Conservation (phyloP, 2,888 invertebrate species). For the Dione vanillae region DNA sequence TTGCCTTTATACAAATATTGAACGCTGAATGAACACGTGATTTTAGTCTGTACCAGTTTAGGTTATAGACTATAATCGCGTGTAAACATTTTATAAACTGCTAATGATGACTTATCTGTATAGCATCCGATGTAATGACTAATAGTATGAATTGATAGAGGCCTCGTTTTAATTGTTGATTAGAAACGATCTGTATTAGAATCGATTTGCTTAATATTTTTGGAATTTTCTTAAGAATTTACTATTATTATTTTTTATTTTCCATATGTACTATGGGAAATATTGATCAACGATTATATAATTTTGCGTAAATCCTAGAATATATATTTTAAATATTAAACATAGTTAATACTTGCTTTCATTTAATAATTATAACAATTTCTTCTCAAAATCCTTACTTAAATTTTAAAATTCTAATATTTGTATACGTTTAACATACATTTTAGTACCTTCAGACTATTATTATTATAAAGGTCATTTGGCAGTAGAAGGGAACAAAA, state of each 20-base stretch:
- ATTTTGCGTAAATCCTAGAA: too few relatives aligned
- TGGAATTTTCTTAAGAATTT: neutral
- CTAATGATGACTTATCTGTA: slow-evolving; percentile 44
- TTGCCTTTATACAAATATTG: slow-evolving; percentile 21
- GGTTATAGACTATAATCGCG: slow-evolving; percentile 38
- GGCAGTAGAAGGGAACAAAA: too few relatives aligned
- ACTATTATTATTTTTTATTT: neutral
- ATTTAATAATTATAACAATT: too few relatives aligned
- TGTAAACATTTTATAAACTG: slow-evolving; percentile 37
- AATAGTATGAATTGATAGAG: slow-evolving; percentile 29
- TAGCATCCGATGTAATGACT: slow-evolving; percentile 41
- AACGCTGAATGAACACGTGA: slow-evolving; percentile 31
- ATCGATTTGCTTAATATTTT: neutral
- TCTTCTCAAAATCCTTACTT: too few relatives aligned
- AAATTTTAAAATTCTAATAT: too few relatives aligned
- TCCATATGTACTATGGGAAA: neutral
- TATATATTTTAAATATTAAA: too few relatives aligned
- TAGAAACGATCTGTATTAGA: neutral
- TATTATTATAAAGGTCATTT: too few relatives aligned
- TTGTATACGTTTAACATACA: too few relatives aligned
- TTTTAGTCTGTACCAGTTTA: slow-evolving; percentile 37
- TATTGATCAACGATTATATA: too few relatives aligned
- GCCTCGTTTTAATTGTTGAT: slow-evolving; percentile 23
- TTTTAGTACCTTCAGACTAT: too few relatives aligned
- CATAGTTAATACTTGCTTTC: too few relatives aligned